Evolutionary conservation across 2,888 invertebrate species (phyloP).

Genomic region (Nomada fucata): DNA sequence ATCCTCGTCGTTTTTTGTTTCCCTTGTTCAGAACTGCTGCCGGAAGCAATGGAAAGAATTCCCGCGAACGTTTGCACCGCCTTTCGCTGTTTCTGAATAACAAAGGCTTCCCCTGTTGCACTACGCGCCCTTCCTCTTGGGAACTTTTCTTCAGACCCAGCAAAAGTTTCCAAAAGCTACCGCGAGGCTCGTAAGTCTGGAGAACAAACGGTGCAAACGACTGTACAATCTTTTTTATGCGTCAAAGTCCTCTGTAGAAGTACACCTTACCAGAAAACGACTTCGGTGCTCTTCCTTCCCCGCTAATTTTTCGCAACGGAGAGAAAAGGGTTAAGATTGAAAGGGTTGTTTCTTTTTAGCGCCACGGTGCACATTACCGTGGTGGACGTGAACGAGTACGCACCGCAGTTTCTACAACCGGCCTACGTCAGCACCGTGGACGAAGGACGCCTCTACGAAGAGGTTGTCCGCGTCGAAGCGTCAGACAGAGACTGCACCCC

Average conservation of each 20-base stretch:
- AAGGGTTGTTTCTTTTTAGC: constrained; percentile 84
- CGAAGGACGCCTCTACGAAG: constrained; percentile 95
- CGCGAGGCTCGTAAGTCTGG: too few relatives aligned
- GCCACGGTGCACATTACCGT: constrained; percentile 97
- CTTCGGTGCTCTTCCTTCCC: background rate
- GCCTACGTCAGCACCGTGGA: constrained; percentile 96
- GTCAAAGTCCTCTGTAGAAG: too few relatives aligned
- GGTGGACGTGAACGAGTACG: constrained; percentile 97
- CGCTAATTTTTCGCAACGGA: background rate
- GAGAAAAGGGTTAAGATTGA: background rate
- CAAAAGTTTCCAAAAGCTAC: background rate
- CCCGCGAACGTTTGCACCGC: background rate
- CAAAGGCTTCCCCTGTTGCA: background rate
- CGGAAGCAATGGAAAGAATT: background rate
- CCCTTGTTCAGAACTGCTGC: background rate
- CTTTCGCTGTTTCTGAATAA: background rate
- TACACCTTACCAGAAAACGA: too few relatives aligned
- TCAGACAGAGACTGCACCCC: constrained; percentile 98
- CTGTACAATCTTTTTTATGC: too few relatives aligned
- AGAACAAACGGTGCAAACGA: too few relatives aligned
- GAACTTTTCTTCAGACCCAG: background rate
- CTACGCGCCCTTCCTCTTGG: background rate
- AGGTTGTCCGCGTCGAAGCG: constrained; percentile 96
- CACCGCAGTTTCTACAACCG: constrained; percentile 95
- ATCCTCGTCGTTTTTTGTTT: background rate